phyloP scores from a whole-genome alignment of 2,888 invertebrate species.

The Amaurobius ferox region DNA sequence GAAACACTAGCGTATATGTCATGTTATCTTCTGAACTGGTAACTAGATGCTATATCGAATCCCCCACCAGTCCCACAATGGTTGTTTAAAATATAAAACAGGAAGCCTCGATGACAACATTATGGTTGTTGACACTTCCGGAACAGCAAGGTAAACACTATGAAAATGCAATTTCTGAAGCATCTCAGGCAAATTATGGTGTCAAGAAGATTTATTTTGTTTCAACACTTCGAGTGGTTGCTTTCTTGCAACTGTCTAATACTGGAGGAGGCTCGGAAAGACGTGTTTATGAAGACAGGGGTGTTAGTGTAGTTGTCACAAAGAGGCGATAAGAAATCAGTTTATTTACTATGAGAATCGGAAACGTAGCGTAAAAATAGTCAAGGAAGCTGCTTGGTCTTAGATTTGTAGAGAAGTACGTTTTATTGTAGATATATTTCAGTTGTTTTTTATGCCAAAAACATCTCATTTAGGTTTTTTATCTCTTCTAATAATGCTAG shows the following conservation, averaged over 20 bases:
- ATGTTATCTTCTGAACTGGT: not conserved
- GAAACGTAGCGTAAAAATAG: no score
- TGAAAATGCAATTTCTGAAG: not conserved
- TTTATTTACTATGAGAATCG: not conserved
- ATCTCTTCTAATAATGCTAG: no score
- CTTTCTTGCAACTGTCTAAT: not conserved
- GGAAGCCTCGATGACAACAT: conserved; percentile 57
- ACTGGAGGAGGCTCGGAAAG: not conserved
- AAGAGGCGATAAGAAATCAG: not conserved
- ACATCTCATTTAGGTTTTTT: no score
- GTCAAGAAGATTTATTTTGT: not conserved
- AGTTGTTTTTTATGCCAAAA: no score
- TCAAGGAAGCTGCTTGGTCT: no score
- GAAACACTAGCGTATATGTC: not conserved
- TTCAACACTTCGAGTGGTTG: not conserved
- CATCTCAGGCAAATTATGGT: not conserved
- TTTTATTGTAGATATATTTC: no score
- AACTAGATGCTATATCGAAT: no score
- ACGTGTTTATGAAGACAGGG: not conserved
- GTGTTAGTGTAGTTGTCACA: no score
- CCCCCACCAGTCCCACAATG: not conserved
- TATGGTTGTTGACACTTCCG: conserved; percentile 18
- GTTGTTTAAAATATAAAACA: not conserved
- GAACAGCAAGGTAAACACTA: not conserved
- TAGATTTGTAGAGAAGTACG: no score